These are phyloP conservation scores for Podarcis muralis DNA, from an alignment of 2,113 vertebrate genomes.

Conservation along the genomic window DNA sequence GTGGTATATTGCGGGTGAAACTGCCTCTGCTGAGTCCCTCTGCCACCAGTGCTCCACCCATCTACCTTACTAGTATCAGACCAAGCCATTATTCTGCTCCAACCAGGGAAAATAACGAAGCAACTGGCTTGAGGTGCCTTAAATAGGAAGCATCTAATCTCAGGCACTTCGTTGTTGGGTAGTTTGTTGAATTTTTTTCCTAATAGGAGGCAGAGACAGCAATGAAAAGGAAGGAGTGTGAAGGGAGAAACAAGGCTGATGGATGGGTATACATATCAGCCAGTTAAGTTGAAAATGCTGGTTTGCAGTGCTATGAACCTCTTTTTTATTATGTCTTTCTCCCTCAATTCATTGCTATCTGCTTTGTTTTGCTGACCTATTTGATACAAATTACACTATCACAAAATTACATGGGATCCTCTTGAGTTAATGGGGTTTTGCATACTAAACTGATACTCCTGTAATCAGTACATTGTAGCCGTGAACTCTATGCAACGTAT, in stretches of 20 bases:
- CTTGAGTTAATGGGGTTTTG: constrained; percentile 43
- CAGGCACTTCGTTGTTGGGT: background rate
- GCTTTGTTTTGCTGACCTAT: constrained; percentile 36
- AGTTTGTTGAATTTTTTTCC: background rate
- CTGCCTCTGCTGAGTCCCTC: too few relatives aligned
- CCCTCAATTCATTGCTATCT: constrained; percentile 33
- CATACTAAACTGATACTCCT: constrained; percentile 27
- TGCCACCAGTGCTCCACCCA: background rate
- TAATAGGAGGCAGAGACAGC: background rate
- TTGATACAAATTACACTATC: constrained; percentile 36
- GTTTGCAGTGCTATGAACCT: background rate
- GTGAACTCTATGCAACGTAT: background rate
- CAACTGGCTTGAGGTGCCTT: background rate
- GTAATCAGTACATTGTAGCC: constrained; percentile 19
- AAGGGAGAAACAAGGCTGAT: background rate
- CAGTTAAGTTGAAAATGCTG: background rate
- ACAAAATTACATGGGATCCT: constrained; percentile 46
- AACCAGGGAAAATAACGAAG: background rate
- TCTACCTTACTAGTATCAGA: background rate
- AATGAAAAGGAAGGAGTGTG: background rate
- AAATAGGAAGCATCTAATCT: background rate
- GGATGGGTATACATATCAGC: background rate
- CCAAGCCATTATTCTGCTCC: background rate
- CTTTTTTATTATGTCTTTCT: background rate
- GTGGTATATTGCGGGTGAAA: too few relatives aligned